Evolutionary conservation across 2,888 invertebrate species (phyloP).

Genomic region (Torymus texanus): DNA sequence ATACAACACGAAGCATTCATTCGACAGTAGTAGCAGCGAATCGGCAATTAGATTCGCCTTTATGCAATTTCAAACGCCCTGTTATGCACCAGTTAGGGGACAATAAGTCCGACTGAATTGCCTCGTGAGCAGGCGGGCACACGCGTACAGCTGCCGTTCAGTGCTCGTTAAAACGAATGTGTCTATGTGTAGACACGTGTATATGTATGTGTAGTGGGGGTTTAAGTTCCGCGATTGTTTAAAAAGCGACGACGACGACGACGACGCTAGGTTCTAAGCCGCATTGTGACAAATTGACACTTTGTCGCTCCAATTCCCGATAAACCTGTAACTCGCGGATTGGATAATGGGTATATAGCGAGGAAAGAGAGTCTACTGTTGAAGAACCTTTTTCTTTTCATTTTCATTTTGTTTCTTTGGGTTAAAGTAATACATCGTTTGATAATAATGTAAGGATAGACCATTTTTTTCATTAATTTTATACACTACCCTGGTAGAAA

Average conservation of each 20-base stretch:
- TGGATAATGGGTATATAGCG: too few relatives aligned
- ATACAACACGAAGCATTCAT: slow-evolving; percentile 21
- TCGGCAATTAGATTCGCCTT: slow-evolving; percentile 64
- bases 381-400: too few relatives aligned
- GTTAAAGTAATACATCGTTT: too few relatives aligned
- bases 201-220: neutral
- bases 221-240: slow-evolving; percentile 36
- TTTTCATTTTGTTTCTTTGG: too few relatives aligned
- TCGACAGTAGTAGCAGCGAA: neutral
- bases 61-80: slow-evolving; percentile 67
- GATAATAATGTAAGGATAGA: too few relatives aligned
- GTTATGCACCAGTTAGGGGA: slow-evolving; percentile 70
- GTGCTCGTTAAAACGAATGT: slow-evolving; percentile 62
- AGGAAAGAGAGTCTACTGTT: too few relatives aligned
- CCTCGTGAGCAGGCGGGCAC: slow-evolving; percentile 63
- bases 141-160: slow-evolving; percentile 58
- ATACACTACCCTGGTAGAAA: too few relatives aligned
- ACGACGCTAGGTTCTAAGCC: neutral
- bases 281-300: too few relatives aligned
- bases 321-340: too few relatives aligned
- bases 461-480: too few relatives aligned
- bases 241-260: slow-evolving; percentile 10
- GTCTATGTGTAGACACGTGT: slow-evolving; percentile 7
- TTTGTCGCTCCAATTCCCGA: too few relatives aligned
- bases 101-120: slow-evolving; percentile 69